A percentile compares a stretch with the other conserved stretches of the same genome.
Conservation (phyloP, 2,797 vertebrate genomes). For the Masticophis lateralis region DNA sequence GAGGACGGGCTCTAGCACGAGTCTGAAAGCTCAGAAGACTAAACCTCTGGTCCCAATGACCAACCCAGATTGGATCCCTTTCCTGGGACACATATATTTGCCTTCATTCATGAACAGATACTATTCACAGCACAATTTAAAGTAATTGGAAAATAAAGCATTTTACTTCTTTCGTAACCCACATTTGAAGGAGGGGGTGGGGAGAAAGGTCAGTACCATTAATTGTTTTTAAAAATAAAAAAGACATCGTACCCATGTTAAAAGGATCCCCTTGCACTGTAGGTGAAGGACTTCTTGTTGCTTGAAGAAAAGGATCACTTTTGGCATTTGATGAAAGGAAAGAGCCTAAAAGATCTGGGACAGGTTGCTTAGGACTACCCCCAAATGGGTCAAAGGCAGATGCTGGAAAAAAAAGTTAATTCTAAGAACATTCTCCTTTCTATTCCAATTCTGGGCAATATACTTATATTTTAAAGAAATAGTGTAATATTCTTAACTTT, state of each 20-base stretch:
- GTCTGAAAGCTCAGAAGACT: background rate
- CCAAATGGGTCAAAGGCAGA: slow-evolving; percentile 88
- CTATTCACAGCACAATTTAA: background rate
- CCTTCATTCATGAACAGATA: background rate
- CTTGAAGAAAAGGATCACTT: slow-evolving; percentile 88
- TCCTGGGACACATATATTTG: background rate
- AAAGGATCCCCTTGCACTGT: slow-evolving; percentile 80
- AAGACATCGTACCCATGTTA: slow-evolving; percentile 77
- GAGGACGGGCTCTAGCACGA: background rate
- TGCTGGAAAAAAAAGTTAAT: slow-evolving; percentile 43
- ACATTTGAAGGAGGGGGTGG: background rate
- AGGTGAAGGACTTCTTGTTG: slow-evolving; percentile 87
- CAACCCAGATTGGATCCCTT: background rate
- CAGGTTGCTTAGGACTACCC: slow-evolving; percentile 81
- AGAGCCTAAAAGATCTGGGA: slow-evolving; percentile 88
- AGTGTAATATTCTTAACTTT: background rate
- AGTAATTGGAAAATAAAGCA: background rate
- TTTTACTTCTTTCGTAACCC: background rate
- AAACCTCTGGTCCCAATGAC: background rate
- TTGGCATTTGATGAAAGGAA: slow-evolving; percentile 84
- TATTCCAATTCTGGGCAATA: background rate
- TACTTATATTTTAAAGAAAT: background rate
- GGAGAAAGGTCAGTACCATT: background rate
- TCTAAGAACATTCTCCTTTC: background rate
- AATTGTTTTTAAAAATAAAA: background rate